phyloP scores from a whole-genome alignment of 2,797 vertebrate genomes.

The Sebastolobus alascanus region DNA sequence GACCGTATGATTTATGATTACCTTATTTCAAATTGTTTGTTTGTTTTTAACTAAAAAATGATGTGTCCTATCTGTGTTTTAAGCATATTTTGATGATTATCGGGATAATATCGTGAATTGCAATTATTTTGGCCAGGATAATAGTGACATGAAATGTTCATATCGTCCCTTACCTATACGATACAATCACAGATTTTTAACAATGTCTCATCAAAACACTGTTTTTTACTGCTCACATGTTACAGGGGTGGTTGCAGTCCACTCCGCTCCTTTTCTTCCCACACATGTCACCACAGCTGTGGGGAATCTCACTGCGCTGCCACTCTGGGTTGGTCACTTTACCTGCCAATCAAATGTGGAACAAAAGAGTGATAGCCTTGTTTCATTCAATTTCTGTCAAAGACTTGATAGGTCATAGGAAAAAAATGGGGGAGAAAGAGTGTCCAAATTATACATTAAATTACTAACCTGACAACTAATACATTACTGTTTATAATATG shows the following conservation, averaged over 20 bases:
- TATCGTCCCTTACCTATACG: too few relatives aligned
- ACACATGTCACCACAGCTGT: slow-evolving; percentile 99
- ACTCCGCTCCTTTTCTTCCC: slow-evolving; percentile 93
- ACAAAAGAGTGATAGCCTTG: neutral
- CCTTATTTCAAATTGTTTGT: too few relatives aligned
- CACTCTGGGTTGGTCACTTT: slow-evolving; percentile 97
- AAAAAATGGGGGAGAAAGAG: neutral
- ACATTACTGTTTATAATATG: neutral
- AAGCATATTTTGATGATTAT: too few relatives aligned
- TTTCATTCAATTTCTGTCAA: neutral
- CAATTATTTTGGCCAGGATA: too few relatives aligned
- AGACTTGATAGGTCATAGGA: accelerated
- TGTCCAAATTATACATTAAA: neutral
- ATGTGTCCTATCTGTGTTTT: too few relatives aligned
- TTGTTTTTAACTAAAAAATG: too few relatives aligned
- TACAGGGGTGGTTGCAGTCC: slow-evolving; percentile 96
- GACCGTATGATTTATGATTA: too few relatives aligned
- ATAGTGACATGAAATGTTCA: accelerated
- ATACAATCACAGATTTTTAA: too few relatives aligned
- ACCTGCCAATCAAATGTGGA: slow-evolving; percentile 79
- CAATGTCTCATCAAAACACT: neutral
- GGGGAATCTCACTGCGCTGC: slow-evolving; percentile 98
- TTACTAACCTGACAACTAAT: neutral
- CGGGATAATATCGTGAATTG: too few relatives aligned
- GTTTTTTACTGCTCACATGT: slow-evolving; percentile 90